Conservation (phyloP, 2,888 invertebrate species). For the Tachystola acroxantha region DNA sequence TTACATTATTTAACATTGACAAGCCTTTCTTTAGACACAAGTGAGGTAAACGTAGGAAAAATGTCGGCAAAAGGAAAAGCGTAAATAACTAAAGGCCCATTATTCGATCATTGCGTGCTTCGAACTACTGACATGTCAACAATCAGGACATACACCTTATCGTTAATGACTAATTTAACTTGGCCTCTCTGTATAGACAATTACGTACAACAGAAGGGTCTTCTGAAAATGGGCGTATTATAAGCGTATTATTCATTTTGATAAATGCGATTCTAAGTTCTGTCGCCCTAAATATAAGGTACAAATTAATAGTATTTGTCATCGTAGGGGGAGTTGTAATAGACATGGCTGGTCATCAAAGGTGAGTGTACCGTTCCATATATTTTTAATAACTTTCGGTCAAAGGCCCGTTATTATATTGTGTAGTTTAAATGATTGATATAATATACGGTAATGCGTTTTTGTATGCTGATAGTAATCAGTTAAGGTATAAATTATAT, state of each 20-base stretch:
- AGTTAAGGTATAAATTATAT: neutral
- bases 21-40: too few species aligned
- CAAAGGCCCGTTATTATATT: constrained; percentile 19
- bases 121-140: constrained; percentile 4
- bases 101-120: constrained; percentile 10
- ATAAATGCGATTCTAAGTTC: constrained; percentile 24
- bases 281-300: constrained; percentile 18
- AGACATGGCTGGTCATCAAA: constrained; percentile 27
- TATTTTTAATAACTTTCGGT: constrained; percentile 24
- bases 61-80: neutral
- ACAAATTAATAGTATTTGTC: constrained; percentile 12
- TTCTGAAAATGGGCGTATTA: neutral
- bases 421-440: constrained; percentile 3
- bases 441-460: neutral
- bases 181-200: neutral
- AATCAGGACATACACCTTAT: constrained; percentile 6
- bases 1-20: too few species aligned
- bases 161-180: constrained; percentile 1
- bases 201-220: constrained; percentile 1
- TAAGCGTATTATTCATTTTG: neutral
- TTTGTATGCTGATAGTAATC: neutral
- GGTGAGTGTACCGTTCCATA: constrained; percentile 39
- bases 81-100: neutral
- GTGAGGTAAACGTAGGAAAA: too few species aligned
- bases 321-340: constrained; percentile 13